Conservation (phyloP, 2,888 invertebrate genomes). For the Andrena praecox region DNA sequence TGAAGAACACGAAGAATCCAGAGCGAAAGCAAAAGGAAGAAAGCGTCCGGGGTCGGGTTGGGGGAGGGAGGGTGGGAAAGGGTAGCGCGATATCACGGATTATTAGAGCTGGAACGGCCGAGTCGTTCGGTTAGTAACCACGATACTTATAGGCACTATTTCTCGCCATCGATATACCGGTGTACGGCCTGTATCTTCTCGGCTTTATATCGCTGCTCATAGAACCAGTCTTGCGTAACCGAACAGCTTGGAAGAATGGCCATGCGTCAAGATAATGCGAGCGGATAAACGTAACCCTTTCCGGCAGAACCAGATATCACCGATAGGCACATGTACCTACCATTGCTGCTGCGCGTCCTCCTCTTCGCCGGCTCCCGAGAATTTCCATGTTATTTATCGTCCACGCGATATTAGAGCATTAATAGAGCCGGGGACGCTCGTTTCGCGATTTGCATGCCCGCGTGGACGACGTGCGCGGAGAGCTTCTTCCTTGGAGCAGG, state of each 20-base stretch:
- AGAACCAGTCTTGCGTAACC: conserved; percentile 70
- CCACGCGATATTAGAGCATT: not conserved
- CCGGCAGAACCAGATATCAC: conserved; percentile 68
- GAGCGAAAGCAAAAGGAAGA: conserved; percentile 18
- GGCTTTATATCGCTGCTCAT: conserved; percentile 64
- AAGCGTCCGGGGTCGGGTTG: not conserved
- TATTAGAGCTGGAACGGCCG: conserved; percentile 51
- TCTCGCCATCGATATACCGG: conserved; percentile 66
- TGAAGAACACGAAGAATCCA: conserved; percentile 28
- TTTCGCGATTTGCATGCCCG: conserved; percentile 1
- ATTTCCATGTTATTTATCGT: conserved; percentile 54
- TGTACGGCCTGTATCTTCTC: conserved; percentile 62
- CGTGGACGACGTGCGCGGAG: not conserved
- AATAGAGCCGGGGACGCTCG: conserved; percentile 24
- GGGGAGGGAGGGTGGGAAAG: not conserved
- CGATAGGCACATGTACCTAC: conserved; percentile 35
- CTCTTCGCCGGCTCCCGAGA: not conserved
- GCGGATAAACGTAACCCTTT: conserved; percentile 76
- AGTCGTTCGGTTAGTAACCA: conserved; percentile 59
- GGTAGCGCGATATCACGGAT: conserved; percentile 52
- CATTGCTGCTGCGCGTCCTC: conserved; percentile 17
- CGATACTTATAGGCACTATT: conserved; percentile 61
- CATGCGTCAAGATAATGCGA: conserved; percentile 74
- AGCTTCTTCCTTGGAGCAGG: not conserved
- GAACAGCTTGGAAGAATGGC: conserved; percentile 68